A percentile compares a stretch with the other conserved stretches of the same genome.
phyloP scores from a whole-genome alignment of 2,888 invertebrate species.

The Smittia sp. region DNA sequence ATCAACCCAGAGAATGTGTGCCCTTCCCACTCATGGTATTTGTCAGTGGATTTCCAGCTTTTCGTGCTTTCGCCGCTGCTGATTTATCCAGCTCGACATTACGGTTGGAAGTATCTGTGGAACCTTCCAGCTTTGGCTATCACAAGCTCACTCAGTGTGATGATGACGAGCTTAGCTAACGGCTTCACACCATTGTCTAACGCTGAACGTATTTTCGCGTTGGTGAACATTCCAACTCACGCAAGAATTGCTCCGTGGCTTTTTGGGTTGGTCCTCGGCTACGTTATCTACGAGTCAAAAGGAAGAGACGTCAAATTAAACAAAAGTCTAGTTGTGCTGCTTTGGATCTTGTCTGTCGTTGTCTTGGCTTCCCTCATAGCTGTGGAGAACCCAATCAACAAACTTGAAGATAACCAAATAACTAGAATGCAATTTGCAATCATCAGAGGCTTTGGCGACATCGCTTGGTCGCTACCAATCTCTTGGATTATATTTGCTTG shows the following conservation, averaged over 20 bases:
- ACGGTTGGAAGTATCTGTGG: neutral
- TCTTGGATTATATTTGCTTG: conserved; percentile 29
- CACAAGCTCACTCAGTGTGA: conserved; percentile 54
- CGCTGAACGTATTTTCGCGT: no score
- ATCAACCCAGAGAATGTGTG: conserved; percentile 53
- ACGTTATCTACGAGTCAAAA: conserved; percentile 49
- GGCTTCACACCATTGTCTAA: no score
- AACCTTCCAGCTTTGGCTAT: conserved; percentile 45
- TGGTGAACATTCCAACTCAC: no score
- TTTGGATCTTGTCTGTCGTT: neutral
- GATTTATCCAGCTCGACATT: conserved; percentile 52
- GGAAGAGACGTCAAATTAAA: conserved; percentile 48
- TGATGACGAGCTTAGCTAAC: no score
- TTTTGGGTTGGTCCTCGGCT: conserved; percentile 52
- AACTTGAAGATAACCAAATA: no score
- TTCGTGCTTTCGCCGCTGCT: conserved; percentile 58
- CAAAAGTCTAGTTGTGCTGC: neutral
- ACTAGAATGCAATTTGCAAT: no score
- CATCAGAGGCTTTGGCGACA: no score
- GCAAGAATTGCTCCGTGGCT: conserved; percentile 51
- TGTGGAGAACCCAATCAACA: no score
- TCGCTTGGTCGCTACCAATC: neutral
- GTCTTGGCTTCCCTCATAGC: neutral
- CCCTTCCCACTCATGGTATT: conserved; percentile 59
- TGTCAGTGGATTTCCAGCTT: conserved; percentile 60